Evolutionary conservation across 2,797 vertebrate genomes (phyloP), one percentile per base, ranked within the genome.

Genomic region (Melanotaenia maccullochi): DNA sequence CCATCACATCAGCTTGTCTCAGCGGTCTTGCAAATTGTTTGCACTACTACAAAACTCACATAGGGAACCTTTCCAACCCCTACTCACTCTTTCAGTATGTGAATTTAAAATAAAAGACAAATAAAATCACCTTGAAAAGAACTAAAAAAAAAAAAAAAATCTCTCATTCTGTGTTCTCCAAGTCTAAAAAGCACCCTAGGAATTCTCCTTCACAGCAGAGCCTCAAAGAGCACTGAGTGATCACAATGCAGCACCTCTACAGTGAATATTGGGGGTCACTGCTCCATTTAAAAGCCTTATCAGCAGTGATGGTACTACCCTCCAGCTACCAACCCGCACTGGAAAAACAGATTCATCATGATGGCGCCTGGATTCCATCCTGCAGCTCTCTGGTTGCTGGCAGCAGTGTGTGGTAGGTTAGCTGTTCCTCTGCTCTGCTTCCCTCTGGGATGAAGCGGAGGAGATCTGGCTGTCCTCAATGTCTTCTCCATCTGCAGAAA

Each of bases 381-480:
- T 0, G 35, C 56, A 30, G 14, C 67, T 57, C 55, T 58, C 51
- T 1, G 73, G 59, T 44, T 32, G 11, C 5, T 2, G 65, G 52
- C 49, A 6, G 33, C 51, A 55, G 65, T 1, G 35, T 11, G 63
- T 1, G 57, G 58, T 61, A 58, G 70, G 49, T 86, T 91, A 94
- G 82, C 91, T 93, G 90, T 93, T 93, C 79, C 90, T 88, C 85
- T 93, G 91, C 75, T 76, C 87, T 1, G 88, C 77, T 22, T 90
- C 89, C 68, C 88, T 86, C 74, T 87, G 90, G 57, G 81, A 79
- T 1, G 85, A 83, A 57, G 86, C 78, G 12, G 90, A 88, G 24
- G 91, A 86, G 71, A 80, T 85, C 76, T 91, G 92, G 67, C 72
- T 79, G 60, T 92, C 93, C 64, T 93, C 93, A 0, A 83, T 60